Evolutionary conservation across 2,888 invertebrate genomes (phyloP).

Genomic region (Allygus modestus): DNA sequence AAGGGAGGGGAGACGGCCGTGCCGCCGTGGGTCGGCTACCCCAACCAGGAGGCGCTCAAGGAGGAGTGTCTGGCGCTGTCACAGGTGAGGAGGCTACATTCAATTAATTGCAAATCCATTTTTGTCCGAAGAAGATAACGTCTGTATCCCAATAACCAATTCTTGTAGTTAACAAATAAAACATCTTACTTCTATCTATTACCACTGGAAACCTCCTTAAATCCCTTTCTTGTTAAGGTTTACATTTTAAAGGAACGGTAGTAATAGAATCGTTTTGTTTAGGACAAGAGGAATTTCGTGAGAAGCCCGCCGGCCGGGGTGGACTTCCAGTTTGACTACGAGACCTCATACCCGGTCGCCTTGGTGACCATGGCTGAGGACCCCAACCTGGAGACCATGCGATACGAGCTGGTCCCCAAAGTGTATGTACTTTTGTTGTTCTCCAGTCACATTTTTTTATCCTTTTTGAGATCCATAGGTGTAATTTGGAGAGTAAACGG

Average conservation of each 20-base stretch:
- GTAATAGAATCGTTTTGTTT: too few species aligned
- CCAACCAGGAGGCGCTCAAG: constrained; percentile 95
- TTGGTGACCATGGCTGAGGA: constrained; percentile 97
- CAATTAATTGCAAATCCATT: background rate
- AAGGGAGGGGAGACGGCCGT: constrained; percentile 83
- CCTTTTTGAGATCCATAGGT: too few species aligned
- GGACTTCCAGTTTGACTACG: constrained; percentile 97
- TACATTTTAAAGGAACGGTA: too few species aligned
- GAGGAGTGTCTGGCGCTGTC: constrained; percentile 97
- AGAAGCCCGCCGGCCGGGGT: constrained; percentile 97
- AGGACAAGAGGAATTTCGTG: constrained; percentile 98
- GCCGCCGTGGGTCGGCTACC: constrained; percentile 97
- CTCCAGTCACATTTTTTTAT: too few species aligned
- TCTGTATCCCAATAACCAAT: too few species aligned
- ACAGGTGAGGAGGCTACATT: constrained; percentile 85
- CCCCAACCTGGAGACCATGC: constrained; percentile 97
- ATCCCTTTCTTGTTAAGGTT: too few species aligned
- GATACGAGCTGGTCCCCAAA: constrained; percentile 99
- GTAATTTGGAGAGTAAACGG: too few species aligned
- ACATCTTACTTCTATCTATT: too few species aligned
- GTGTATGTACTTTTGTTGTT: constrained; percentile 92
- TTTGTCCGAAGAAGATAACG: constrained; percentile 25
- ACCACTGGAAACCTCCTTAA: too few species aligned
- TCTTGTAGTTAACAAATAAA: too few species aligned
- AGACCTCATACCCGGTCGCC: constrained; percentile 94